A percentile compares a stretch with the other conserved stretches of the same genome.
These are phyloP conservation scores for Dissostichus mawsoni DNA, from an alignment of 2,113 vertebrate species.

Conservation along the genomic window DNA sequence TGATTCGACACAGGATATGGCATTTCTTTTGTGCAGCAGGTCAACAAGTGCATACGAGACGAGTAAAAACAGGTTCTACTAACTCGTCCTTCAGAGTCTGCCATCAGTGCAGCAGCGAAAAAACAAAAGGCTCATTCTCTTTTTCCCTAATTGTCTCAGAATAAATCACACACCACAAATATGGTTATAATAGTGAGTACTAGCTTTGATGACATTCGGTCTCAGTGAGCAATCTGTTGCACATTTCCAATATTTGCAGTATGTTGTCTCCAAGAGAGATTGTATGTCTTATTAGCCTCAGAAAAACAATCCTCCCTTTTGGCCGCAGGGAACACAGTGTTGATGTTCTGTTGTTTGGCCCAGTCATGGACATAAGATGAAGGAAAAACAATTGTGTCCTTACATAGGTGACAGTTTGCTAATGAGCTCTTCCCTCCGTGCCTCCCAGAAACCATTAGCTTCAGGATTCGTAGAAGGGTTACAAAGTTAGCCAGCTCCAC, in stretches of 20 bases:
- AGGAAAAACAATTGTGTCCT: constrained; percentile 37
- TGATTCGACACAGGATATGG: constrained; percentile 17
- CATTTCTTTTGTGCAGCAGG: background rate
- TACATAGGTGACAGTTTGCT: constrained; percentile 27
- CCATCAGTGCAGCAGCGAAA: background rate
- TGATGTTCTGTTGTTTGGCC: constrained; percentile 26
- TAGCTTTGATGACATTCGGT: too few relatives aligned
- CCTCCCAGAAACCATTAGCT: constrained; percentile 46
- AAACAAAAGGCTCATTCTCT: too few relatives aligned
- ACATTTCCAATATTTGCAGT: background rate
- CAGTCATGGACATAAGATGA: constrained; percentile 10
- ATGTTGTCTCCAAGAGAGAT: background rate
- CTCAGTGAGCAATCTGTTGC: background rate
- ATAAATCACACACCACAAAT: too few relatives aligned
- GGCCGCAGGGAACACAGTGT: background rate
- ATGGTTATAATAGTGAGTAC: too few relatives aligned
- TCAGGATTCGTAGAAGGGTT: constrained; percentile 42
- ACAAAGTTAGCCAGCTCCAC: constrained; percentile 6
- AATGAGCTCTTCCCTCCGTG: constrained; percentile 36
- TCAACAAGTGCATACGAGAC: background rate
- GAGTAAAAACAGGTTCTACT: background rate
- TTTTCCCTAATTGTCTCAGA: too few relatives aligned
- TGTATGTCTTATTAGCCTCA: background rate
- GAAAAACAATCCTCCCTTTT: background rate
- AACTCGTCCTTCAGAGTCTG: constrained; percentile 13